Percentiles rank a stretch among this genome's conserved stretches.
phyloP scores from a whole-genome alignment of 2,888 invertebrate species.

The Caenorhabditis becei region DNA sequence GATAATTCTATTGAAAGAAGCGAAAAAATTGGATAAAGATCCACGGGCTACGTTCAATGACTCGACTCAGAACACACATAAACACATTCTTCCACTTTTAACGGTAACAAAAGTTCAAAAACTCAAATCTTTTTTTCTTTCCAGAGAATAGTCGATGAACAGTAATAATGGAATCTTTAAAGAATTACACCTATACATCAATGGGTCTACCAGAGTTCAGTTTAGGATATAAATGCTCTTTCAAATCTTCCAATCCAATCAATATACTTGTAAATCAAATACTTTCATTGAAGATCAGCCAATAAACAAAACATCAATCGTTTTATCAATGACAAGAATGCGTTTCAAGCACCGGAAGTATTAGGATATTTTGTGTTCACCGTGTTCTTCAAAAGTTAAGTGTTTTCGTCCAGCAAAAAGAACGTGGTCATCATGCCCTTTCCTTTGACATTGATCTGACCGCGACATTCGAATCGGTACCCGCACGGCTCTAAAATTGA shows the following conservation, averaged over 20 bases:
- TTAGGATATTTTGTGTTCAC: no score
- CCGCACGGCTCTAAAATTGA: conserved; percentile 92
- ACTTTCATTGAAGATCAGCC: neutral
- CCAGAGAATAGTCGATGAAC: conserved; percentile 47
- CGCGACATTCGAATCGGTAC: conserved; percentile 94
- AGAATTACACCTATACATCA: no score
- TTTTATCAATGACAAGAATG: no score
- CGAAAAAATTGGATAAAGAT: conserved; percentile 67
- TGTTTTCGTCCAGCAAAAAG: conserved; percentile 40
- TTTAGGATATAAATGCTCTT: no score
- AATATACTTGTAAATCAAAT: conserved; percentile 19
- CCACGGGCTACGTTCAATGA: conserved; percentile 64
- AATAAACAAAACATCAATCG: neutral
- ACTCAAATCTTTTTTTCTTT: neutral
- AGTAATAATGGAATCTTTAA: neutral
- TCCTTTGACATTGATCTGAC: conserved; percentile 95
- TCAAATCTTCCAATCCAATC: no score
- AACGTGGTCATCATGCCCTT: conserved; percentile 86
- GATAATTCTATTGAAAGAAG: conserved; percentile 68
- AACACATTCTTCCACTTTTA: conserved; percentile 52
- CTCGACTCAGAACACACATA: conserved; percentile 40
- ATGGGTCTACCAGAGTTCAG: no score
- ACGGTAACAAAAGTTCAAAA: conserved; percentile 24
- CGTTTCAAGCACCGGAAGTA: no score
- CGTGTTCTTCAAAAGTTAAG: neutral